Conservation (phyloP, 2,113 vertebrate species). For the Thomomys bottae region DNA sequence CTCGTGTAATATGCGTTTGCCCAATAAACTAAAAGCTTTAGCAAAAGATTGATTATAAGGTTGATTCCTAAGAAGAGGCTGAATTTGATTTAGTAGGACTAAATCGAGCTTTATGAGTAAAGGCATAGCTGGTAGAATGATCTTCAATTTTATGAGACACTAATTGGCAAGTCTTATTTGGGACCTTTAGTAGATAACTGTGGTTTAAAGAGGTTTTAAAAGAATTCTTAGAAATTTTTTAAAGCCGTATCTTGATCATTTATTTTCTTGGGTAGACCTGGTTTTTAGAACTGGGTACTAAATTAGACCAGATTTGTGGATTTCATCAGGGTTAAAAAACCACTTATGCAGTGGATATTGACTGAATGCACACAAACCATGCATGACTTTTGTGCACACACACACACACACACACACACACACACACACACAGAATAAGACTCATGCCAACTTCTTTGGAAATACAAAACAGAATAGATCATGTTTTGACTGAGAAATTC, state of each 20-base stretch:
- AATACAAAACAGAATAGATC: neutral
- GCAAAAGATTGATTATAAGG: neutral
- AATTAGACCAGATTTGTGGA: neutral
- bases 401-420: too few relatives aligned
- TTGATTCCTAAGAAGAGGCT: neutral
- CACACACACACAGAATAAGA: too few relatives aligned
- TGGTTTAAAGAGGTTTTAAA: neutral
- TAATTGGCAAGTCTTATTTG: neutral
- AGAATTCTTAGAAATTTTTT: neutral
- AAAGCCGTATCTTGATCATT: neutral
- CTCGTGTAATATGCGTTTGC: neutral
- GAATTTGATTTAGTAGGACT: neutral
- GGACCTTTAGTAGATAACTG: neutral
- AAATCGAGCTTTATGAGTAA: neutral
- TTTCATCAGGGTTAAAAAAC: neutral
- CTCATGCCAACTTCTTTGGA: neutral
- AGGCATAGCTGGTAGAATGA: neutral
- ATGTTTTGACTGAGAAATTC: neutral
- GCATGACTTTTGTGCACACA: too few relatives aligned
- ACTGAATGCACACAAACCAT: neutral
- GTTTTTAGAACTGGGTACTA: neutral
- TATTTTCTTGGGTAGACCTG: neutral
- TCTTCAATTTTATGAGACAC: neutral
- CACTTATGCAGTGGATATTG: neutral
- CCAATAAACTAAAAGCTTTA: neutral